Conservation (phyloP, 2,888 invertebrate species). For the Eueremaeus valkanovi region DNA sequence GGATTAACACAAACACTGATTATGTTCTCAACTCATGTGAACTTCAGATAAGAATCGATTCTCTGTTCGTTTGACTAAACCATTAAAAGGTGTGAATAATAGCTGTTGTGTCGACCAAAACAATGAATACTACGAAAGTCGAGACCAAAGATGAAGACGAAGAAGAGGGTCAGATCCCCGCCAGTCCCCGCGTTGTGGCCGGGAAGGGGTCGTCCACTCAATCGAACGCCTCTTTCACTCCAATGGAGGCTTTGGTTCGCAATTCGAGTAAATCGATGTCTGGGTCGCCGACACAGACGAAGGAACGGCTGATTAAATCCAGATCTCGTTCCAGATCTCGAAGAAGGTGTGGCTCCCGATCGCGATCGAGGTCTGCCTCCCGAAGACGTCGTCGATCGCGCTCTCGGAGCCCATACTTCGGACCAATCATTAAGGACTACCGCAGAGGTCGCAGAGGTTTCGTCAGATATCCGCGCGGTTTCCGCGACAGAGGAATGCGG, state of each 20-base stretch:
- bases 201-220: too few relatives aligned
- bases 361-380: constrained; percentile 2
- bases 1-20: too few relatives aligned
- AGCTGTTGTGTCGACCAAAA: too few relatives aligned
- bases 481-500: constrained; percentile 14
- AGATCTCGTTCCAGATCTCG: constrained; percentile 2
- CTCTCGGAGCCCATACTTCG: background rate
- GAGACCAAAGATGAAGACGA: too few relatives aligned
- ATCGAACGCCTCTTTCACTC: too few relatives aligned
- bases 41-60: background rate
- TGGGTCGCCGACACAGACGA: background rate
- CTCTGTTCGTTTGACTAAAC: too few relatives aligned
- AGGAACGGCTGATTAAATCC: background rate
- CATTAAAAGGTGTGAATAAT: too few relatives aligned
- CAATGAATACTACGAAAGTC: too few relatives aligned
- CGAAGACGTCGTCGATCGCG: background rate
- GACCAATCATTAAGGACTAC: constrained; percentile 28
- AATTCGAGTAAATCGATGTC: background rate
- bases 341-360: background rate
- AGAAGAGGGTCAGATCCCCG: too few relatives aligned
- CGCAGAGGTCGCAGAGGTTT: constrained; percentile 29
- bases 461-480: constrained; percentile 13
- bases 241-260: too few relatives aligned
- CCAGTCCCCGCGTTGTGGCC: too few relatives aligned
- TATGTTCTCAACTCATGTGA: background rate